These are phyloP conservation scores for Onychorhynchus coronatus DNA, from an alignment of 2,113 vertebrate genomes.

Conservation along the genomic window DNA sequence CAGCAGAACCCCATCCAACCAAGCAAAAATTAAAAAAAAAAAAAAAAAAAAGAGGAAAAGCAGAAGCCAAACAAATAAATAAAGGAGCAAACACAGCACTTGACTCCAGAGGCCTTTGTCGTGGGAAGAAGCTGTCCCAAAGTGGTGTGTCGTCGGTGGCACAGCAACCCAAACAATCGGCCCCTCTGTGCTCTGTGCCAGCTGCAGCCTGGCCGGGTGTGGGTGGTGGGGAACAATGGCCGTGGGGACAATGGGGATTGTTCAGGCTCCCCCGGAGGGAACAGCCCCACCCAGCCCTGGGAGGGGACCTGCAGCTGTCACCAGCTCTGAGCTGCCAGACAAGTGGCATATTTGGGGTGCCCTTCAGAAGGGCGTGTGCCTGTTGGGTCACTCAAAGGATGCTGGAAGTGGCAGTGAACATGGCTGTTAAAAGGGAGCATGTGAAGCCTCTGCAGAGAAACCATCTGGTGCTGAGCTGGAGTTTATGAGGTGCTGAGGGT, in stretches of 20 bases:
- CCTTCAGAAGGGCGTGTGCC: background rate
- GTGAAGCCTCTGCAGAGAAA: background rate
- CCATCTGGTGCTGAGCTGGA: background rate
- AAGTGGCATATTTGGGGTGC: background rate
- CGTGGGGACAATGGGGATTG: background rate
- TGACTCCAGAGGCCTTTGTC: background rate
- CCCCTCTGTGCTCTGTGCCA: background rate
- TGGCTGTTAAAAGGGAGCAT: background rate
- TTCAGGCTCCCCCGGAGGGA: background rate
- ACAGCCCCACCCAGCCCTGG: background rate
- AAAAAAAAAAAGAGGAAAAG: background rate
- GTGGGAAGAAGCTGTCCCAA: conserved; percentile 14
- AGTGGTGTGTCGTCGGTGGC: background rate
- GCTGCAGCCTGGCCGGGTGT: background rate
- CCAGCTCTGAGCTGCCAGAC: background rate
- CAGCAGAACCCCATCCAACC: background rate
- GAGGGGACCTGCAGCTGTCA: background rate
- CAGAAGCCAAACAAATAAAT: background rate
- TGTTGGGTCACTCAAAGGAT: fast-evolving
- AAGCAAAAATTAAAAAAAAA: background rate
- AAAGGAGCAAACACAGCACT: background rate
- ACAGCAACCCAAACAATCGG: background rate
- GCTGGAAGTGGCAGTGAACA: background rate
- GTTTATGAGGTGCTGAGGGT: background rate
- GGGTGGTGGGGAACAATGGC: background rate